These are phyloP conservation scores for Rhogogaster chlorosoma DNA, from an alignment of 2,888 invertebrate species.

Conservation along the genomic window DNA sequence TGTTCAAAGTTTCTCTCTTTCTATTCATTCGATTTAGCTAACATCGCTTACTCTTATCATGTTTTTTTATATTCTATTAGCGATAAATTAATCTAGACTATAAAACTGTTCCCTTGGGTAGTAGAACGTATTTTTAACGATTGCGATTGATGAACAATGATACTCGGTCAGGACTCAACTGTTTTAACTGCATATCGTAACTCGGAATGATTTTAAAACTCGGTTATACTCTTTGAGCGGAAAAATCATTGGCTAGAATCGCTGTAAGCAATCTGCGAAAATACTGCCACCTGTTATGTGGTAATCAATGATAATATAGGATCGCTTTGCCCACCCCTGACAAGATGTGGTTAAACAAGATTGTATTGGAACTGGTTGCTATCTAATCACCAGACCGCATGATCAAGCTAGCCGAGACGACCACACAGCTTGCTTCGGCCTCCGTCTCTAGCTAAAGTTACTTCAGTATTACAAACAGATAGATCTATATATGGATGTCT, in stretches of 20 bases:
- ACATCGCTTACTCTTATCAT: background rate
- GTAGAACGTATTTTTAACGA: background rate
- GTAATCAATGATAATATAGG: background rate
- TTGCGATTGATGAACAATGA: background rate
- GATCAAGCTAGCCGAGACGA: conserved; percentile 60
- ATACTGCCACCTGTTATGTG: background rate
- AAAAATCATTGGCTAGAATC: background rate
- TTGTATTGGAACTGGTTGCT: conserved; percentile 61
- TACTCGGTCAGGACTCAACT: background rate
- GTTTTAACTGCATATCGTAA: background rate
- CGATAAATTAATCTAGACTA: background rate
- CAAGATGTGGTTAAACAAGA: conserved; percentile 58
- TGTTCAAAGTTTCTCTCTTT: background rate
- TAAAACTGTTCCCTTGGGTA: background rate
- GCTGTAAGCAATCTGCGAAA: background rate
- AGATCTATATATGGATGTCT: background rate
- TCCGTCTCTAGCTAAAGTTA: conserved; percentile 66
- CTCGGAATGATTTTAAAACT: background rate
- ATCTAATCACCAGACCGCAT: conserved; percentile 71
- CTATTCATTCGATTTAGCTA: background rate
- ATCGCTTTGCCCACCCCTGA: conserved; percentile 13
- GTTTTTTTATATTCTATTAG: background rate
- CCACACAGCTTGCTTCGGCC: conserved; percentile 59
- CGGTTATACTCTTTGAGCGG: background rate
- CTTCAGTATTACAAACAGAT: conserved; percentile 58